Percentiles rank a stretch among this genome's conserved stretches.
Evolutionary conservation across 2,888 invertebrate genomes (phyloP).

Genomic region (Anoncus sp.): DNA sequence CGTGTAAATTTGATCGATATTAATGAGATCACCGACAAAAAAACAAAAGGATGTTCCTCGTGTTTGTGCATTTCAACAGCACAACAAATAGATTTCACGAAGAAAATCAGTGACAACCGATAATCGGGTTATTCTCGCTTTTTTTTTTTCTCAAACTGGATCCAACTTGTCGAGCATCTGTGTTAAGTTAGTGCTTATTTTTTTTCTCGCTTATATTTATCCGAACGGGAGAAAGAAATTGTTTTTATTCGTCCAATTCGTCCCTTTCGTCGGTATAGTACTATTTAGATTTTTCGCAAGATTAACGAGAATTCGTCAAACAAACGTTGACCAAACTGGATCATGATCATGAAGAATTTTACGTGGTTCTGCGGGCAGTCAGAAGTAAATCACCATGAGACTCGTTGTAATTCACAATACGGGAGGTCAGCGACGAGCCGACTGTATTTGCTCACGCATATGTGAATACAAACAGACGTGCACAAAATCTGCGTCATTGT

Average conservation of each 20-base stretch:
- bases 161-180: too few relatives aligned
- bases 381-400: neutral
- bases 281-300: neutral
- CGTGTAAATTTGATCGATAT: slow-evolving; percentile 3
- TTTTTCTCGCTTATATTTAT: neutral
- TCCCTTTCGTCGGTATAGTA: neutral
- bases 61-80: neutral
- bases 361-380: neutral
- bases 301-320: neutral
- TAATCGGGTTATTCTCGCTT: too few relatives aligned
- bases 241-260: neutral
- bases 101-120: neutral
- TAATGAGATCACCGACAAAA: neutral
- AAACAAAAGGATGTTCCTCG: neutral
- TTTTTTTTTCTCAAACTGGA: too few relatives aligned
- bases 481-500: neutral
- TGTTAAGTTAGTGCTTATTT: neutral
- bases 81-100: slow-evolving; percentile 7
- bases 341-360: neutral
- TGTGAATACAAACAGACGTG: neutral
- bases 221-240: neutral
- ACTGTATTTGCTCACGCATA: neutral
- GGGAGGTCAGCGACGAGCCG: neutral
- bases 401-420: neutral
- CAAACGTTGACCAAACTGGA: neutral